Evolutionary conservation across 2,113 vertebrate genomes (phyloP), one percentile per base, ranked within the genome.

Genomic region (Ceuthmochares aereus): DNA sequence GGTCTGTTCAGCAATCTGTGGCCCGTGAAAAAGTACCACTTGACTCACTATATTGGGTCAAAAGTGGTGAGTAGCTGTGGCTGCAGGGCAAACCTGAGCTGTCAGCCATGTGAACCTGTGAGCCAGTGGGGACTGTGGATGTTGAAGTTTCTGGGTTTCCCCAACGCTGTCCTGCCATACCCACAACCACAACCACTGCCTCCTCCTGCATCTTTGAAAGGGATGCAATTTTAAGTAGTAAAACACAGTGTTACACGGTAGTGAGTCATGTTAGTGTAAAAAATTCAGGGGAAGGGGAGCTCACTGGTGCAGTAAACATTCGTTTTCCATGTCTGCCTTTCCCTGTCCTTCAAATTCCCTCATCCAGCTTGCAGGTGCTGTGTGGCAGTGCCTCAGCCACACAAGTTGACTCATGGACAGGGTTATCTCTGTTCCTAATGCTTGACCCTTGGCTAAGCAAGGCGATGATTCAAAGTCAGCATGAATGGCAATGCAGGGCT

Each of bases 241-340:
- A 43, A 49, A 84, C 40, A 2, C 51, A 69, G 25, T 15, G 5
- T 14, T 72, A 26, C 63, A 36, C 29, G 23, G 29, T 36, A 75
- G 25, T 36, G 34, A 80, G 76, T 7, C 2, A 19, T 8, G 19
- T 67, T 32, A 42, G 22, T 47, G 58, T 29, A 58, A 84, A 70
- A 52, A n/a, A 18, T 19, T 67, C 26, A 34, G 20, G 15, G 19
- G 19, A 56, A 43, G 23, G 9, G 49, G 30, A 75, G 16, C 14
- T 25, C 2, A 2, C 20, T 25, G 69, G 25, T 0, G 1, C 62
- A 52, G 29, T 56, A 66, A 70, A 36, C 12, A 15, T 14, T 7
- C 6, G 13, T 60, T 75, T 30, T 70, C 45, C 21, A 1, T 64
- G 52, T 62, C 45, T 68, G 25, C 51, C 45, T 8, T 69, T 89